Percentiles rank a stretch among this genome's conserved stretches.
Evolutionary conservation across 92 coral and sea anemone genomes (phyloP).

Genomic region (Micromussa lordhowensis): DNA sequence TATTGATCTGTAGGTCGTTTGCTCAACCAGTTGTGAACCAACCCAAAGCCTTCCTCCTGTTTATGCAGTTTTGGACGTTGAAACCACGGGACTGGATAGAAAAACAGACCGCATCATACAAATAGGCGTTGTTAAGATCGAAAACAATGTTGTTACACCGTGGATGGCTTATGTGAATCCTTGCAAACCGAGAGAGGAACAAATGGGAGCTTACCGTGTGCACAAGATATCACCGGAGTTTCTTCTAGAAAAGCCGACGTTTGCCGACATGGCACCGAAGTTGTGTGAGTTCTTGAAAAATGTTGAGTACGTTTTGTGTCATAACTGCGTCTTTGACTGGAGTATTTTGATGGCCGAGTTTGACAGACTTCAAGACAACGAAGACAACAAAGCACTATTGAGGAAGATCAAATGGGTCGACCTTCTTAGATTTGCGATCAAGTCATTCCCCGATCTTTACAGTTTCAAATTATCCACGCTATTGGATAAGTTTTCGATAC

Average conservation of each 20-base stretch:
- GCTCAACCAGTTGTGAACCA: not conserved
- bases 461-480: slow-evolving; percentile 2
- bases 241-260: slow-evolving; percentile 37
- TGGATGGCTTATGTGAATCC: slow-evolving; percentile 66
- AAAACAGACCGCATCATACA: slow-evolving; percentile 52
- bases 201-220: not conserved
- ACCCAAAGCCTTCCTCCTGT: not conserved
- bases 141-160: slow-evolving; percentile 15
- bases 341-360: slow-evolving; percentile 48
- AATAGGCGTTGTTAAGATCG: slow-evolving; percentile 54
- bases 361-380: slow-evolving; percentile 1
- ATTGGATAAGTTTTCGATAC: slow-evolving; percentile 28
- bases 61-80: slow-evolving; percentile 50
- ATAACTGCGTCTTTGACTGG: slow-evolving; percentile 61
- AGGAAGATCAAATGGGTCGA: slow-evolving; percentile 51
- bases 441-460: slow-evolving; percentile 2
- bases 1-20: not conserved
- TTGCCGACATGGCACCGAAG: slow-evolving; percentile 37
- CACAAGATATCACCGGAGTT: slow-evolving; percentile 27
- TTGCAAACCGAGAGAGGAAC: slow-evolving; percentile 4
- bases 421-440: slow-evolving; percentile 40
- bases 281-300: slow-evolving; percentile 32
- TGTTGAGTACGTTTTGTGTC: slow-evolving; percentile 1
- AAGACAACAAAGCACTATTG: not conserved
- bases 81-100: slow-evolving; percentile 55